These are phyloP conservation scores for Invenusta paracnida DNA, from an alignment of 2,888 invertebrate genomes.

Conservation along the genomic window DNA sequence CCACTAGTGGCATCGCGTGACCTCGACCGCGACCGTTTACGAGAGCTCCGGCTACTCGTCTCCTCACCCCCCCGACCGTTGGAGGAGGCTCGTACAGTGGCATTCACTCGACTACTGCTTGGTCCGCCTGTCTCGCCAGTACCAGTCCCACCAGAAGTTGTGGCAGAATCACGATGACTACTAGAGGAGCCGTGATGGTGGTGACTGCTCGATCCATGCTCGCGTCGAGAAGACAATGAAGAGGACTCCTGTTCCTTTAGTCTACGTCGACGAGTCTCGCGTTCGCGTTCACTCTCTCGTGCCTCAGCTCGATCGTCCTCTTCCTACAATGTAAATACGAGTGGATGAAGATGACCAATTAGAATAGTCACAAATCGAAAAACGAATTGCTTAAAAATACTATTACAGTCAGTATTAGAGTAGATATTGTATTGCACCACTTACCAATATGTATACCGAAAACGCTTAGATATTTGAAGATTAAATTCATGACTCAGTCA, in stretches of 20 bases:
- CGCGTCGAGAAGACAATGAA: not conserved
- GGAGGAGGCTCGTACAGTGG: not conserved
- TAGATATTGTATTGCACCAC: not conserved
- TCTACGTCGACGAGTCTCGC: conserved; percentile 44
- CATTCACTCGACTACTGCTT: not conserved
- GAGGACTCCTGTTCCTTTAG: not conserved
- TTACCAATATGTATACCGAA: conserved; percentile 25
- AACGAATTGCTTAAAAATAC: not conserved
- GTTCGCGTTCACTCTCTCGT: conserved; percentile 50
- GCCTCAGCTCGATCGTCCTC: conserved; percentile 51
- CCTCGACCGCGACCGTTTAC: not conserved
- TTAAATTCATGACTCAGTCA: not conserved
- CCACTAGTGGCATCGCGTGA: not conserved
- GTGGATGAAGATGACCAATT: not conserved
- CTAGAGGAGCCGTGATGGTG: not conserved
- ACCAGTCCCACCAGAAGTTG: not conserved
- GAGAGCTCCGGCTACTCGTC: not conserved
- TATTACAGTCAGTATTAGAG: not conserved
- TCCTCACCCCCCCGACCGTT: not conserved
- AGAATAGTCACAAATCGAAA: not conserved
- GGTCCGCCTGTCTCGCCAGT: not conserved
- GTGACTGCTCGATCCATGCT: not conserved
- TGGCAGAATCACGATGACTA: not conserved
- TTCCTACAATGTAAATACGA: conserved; percentile 45
- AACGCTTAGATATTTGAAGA: not conserved